phyloP scores from a whole-genome alignment of 2,113 vertebrate species.

The Puffinus mauretanicus region DNA sequence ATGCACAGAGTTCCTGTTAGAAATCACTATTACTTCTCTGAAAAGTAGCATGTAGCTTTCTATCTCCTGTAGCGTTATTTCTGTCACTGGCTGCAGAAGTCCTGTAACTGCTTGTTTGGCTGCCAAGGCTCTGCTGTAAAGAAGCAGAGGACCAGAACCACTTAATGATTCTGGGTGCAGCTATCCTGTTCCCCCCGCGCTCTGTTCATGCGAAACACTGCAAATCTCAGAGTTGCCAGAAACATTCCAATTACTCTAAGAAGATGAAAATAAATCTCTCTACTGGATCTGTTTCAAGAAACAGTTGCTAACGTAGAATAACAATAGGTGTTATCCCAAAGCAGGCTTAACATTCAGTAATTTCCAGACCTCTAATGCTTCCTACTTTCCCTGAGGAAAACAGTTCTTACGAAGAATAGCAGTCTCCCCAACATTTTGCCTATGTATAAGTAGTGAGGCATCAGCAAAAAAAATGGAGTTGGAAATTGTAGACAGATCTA shows the following conservation, averaged over 20 bases:
- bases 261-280: conserved; percentile 53
- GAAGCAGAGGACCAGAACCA: conserved; percentile 2
- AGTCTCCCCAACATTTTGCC: neutral
- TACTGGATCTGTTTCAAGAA: conserved; percentile 58
- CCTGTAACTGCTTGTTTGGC: conserved; percentile 5
- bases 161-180: neutral
- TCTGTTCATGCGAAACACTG: neutral
- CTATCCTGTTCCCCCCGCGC: neutral
- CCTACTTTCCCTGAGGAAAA: conserved; percentile 1
- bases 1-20: neutral
- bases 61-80: neutral
- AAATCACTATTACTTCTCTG: neutral
- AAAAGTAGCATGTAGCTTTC: neutral
- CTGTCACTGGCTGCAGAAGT: conserved; percentile 23
- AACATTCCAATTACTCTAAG: conserved; percentile 37
- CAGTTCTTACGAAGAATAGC: neutral
- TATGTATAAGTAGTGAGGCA: neutral
- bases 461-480: neutral
- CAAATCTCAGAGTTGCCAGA: conserved; percentile 30
- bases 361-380: conserved; percentile 37
- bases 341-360: conserved; percentile 5
- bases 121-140: conserved; percentile 15
- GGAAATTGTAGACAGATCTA: neutral
- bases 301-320: conserved; percentile 42
- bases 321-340: conserved; percentile 39